Evolutionary conservation across 2,113 vertebrate genomes (phyloP), one percentile per base, ranked within the genome.

Genomic region (Nothocercus julius): DNA sequence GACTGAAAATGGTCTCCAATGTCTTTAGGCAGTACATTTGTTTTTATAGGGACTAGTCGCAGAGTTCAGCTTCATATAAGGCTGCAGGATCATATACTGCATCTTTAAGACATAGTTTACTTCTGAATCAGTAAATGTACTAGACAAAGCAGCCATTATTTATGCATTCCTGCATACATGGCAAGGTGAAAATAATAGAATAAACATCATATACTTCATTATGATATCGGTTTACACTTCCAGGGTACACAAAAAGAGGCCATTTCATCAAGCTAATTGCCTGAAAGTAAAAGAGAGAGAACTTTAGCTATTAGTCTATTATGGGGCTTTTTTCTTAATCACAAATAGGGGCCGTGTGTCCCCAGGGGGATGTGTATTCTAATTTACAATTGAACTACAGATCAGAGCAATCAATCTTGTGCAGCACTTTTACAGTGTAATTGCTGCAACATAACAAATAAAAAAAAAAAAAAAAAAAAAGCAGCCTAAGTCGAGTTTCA

Each of bases 311-410:
- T 98, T 98, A 98, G 98, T 99, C 98, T 98, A 98, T 99, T 99
- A 99, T 97, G 97, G 98, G 98, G 97, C 98, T 98, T 99, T 99
- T 99, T 99, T 99, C 99, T 99, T 99, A 99, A 99, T 99, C 98
- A 99, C 99, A 99, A 99, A 99, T 99, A 98, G 98, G 98, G 98
- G 98, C 98, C 98, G 97, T 98, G 98, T 98, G 98, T 99, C 98
- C 98, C 98, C 97, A 84, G 97, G 98, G 99, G 98, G 98, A 98
- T 98, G 98, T 98, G 98, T 98, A 98, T 99, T 99, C 98, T 99
- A 99, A 99, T 99, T 99, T 99, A 99, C 98, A 99, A 99, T 98
- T 99, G 99, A 99, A 99, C 99, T 98, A 98, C 98, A 98, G 99
- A 99, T 99, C 99, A 99, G 98, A 98, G 98, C 99, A 98, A 99